Percentiles rank a stretch among this genome's conserved stretches.
phyloP scores from a whole-genome alignment of 2,113 vertebrate genomes.

The Mionectes macconnelli region DNA sequence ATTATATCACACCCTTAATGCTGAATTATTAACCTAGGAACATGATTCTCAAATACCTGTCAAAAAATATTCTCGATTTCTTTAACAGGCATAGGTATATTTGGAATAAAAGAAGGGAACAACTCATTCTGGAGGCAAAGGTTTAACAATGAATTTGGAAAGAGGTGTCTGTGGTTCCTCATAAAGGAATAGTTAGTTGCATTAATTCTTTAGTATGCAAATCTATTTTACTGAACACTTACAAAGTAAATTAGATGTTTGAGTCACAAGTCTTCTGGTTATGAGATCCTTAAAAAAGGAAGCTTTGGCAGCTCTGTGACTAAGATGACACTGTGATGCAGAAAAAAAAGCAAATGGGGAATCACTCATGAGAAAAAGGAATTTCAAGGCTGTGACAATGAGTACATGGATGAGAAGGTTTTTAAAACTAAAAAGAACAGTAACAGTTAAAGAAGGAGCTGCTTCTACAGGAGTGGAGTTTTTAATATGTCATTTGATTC shows the following conservation, averaged over 20 bases:
- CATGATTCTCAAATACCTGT: not conserved
- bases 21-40: not conserved
- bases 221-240: not conserved
- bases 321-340: not conserved
- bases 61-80: not conserved
- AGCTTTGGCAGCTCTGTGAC: not conserved
- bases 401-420: not conserved
- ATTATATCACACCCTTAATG: not conserved
- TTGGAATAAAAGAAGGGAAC: not conserved
- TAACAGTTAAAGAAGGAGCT: not conserved
- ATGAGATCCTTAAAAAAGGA: not conserved
- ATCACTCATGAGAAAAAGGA: not conserved
- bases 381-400: not conserved
- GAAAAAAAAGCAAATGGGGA: not conserved
- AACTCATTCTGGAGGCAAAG: not conserved
- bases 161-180: rapidly evolving
- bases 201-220: not conserved
- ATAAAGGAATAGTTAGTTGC: not conserved
- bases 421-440: not conserved
- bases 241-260: not conserved
- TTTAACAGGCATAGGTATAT: not conserved
- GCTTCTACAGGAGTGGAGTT: not conserved
- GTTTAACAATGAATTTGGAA: not conserved
- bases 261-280: rapidly evolving
- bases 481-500: slow-evolving; percentile 19